Conservation (phyloP, 2,797 vertebrate genomes). For the Esox masquinongy region DNA sequence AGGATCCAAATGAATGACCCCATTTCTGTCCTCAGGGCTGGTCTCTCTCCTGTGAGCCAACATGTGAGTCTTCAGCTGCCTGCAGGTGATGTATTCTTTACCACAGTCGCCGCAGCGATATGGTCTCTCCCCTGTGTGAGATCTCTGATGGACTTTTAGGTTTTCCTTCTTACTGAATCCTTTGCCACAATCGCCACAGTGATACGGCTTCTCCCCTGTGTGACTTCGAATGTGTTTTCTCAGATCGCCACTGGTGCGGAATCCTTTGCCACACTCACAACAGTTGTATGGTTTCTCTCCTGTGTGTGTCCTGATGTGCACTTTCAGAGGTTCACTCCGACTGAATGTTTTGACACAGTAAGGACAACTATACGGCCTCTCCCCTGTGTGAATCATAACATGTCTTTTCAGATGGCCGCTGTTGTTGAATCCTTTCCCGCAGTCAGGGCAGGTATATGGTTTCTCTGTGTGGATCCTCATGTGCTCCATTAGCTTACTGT, state of each 20-base stretch:
- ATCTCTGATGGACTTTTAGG: too few species aligned
- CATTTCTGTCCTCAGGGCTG: too few species aligned
- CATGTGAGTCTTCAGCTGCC: too few species aligned
- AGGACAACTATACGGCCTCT: neutral
- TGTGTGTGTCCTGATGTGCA: neutral
- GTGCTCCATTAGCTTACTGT: neutral
- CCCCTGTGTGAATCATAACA: neutral
- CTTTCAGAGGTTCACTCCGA: neutral
- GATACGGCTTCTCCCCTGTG: neutral
- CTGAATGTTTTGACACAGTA: neutral
- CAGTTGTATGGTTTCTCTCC: neutral
- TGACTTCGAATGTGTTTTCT: neutral
- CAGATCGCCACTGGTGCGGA: neutral
- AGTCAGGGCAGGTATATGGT: neutral
- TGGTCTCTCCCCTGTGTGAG: too few species aligned
- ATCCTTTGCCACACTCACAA: neutral
- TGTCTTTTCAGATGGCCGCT: neutral
- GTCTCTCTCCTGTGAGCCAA: too few species aligned
- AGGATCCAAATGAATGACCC: too few species aligned
- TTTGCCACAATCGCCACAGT: neutral
- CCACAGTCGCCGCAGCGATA: too few species aligned
- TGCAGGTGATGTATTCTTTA: too few species aligned
- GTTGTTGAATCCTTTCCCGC: neutral
- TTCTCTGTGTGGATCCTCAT: neutral
- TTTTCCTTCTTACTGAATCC: neutral